Base-by-base conservation (phyloP, 2,888 invertebrate genomes). In the Epinotia brunnichana region DNA sequence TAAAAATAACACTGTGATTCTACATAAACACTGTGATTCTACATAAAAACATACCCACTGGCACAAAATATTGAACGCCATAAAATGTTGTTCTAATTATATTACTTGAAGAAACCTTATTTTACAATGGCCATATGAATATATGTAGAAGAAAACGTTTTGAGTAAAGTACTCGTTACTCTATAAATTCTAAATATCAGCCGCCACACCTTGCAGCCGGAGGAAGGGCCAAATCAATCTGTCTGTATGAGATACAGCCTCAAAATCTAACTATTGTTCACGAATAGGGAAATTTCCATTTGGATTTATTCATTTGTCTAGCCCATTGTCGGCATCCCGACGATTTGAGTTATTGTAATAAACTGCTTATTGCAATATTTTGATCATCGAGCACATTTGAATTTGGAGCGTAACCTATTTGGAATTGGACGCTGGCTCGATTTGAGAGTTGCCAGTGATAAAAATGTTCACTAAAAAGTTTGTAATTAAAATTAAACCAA, bases 241-340 rank as follows among this genome's bases (percentile, higher is more conserved):
- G 92, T 90, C 91, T 91, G 89, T 87, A 85, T 82, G 90, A 92
- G 92, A 93, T 93, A 92, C 90, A 89, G 89, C 91, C 88, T 90
- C 91, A 90, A 90, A 90, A 91, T 91, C 91, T 91, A 91, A 91
- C 92, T 91, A 93, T 93, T 93, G 92, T 93, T 91, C 92, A 85
- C 86, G 88, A 90, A 90, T 91, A 90, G 90, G 86, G 90, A 91
- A 90, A 92, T 91, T 92, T 92, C 92, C 90, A 91, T 92, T 92
- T 87, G 90, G 89, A 93, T 92, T 92, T 92, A 91, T 93, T 92
- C 92, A 92, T 91, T 93, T 92, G 92, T 91, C 89, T 90, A 91
- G 90, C 91, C 71, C 89, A 90, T 91, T 90, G 90, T 90, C 87
- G 87, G 90, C 79, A 80, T 81, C 80, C 83, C 81, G 82, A 82